Percentiles rank a stretch among this genome's conserved stretches.
phyloP scores from a whole-genome alignment of 64 coral and sea anemone species.

The Platygyra sinensis region DNA sequence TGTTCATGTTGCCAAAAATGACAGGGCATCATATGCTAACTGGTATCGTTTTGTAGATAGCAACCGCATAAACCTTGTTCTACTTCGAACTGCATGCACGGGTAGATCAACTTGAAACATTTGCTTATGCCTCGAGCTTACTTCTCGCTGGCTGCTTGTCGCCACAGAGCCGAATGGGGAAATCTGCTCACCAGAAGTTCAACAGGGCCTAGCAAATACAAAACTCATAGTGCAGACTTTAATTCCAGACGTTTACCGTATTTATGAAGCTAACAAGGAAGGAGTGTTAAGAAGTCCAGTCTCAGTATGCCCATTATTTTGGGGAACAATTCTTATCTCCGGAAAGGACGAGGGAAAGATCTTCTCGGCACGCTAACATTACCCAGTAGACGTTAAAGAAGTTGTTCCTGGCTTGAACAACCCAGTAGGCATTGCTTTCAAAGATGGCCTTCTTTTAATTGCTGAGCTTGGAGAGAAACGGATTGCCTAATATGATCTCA shows the following conservation, averaged over 20 bases:
- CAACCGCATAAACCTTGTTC: constrained; percentile 67
- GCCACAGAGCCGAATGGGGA: constrained; percentile 65
- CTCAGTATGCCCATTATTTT: constrained; percentile 56
- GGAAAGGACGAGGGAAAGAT: constrained; percentile 66
- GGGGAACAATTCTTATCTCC: constrained; percentile 51
- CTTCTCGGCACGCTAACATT: constrained; percentile 61
- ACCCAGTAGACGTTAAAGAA: constrained; percentile 64
- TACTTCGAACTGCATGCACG: constrained; percentile 62
- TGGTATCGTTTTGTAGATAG: constrained; percentile 72
- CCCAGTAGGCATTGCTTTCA: constrained; percentile 53
- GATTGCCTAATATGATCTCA: constrained; percentile 35
- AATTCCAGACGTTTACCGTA: constrained; percentile 58
- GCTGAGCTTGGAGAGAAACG: constrained; percentile 64
- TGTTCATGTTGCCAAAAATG: constrained; percentile 72
- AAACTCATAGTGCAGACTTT: constrained; percentile 52
- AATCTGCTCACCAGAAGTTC: constrained; percentile 57
- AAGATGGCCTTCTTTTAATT: constrained; percentile 52
- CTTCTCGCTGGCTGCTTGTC: constrained; percentile 80
- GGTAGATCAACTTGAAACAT: constrained; percentile 51
- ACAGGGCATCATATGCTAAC: constrained; percentile 72
- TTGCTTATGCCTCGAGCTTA: constrained; percentile 63
- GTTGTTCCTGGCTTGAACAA: constrained; percentile 48
- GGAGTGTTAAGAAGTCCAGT: constrained; percentile 66
- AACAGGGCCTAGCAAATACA: constrained; percentile 49
- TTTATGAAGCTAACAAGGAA: constrained; percentile 68